Percentiles rank a stretch among this genome's conserved stretches.
Evolutionary conservation across 1,140 invertebrate species (phyloP).

Genomic region (Bursaphelenchus mucronatus): DNA sequence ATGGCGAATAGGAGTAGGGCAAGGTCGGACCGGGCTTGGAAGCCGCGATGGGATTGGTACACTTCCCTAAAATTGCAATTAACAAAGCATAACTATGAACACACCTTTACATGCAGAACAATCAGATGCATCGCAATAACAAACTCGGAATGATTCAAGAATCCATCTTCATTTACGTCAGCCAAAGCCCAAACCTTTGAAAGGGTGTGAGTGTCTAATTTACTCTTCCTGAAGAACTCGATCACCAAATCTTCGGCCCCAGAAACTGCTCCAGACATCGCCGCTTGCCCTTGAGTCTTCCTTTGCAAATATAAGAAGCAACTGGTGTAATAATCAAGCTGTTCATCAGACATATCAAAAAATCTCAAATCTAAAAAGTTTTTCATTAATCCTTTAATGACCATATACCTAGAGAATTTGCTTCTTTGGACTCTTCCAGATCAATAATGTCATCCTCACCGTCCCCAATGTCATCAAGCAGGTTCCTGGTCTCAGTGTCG

Average conservation of each 20-base stretch:
- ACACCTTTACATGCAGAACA: constrained; percentile 47
- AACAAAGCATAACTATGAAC: not conserved
- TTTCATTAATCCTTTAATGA: constrained; percentile 9
- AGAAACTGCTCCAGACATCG: constrained; percentile 33
- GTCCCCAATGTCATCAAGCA: constrained; percentile 43
- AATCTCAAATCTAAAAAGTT: constrained; percentile 30
- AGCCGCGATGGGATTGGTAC: constrained; percentile 32
- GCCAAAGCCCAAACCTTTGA: constrained; percentile 82
- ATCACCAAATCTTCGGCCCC: constrained; percentile 33
- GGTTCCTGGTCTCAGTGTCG: constrained; percentile 40
- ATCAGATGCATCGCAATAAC: constrained; percentile 98
- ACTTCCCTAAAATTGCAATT: constrained; percentile 28
- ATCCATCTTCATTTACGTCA: constrained; percentile 90
- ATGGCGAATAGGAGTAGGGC: constrained; percentile 26
- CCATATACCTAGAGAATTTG: constrained; percentile 2
- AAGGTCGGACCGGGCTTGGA: constrained; percentile 32
- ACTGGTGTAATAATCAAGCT: constrained; percentile 41
- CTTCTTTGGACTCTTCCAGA: constrained; percentile 15
- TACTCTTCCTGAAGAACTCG: constrained; percentile 44
- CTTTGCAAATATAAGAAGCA: constrained; percentile 38
- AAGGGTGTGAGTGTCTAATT: constrained; percentile 30
- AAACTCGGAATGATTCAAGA: constrained; percentile 90
- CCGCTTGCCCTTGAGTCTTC: constrained; percentile 33
- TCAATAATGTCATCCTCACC: constrained; percentile 25
- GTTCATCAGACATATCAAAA: constrained; percentile 43